Percentiles rank a stretch among this genome's conserved stretches.
These are phyloP conservation scores for Drosophila tani DNA, from an alignment of 1,140 invertebrate genomes.

Conservation along the genomic window DNA sequence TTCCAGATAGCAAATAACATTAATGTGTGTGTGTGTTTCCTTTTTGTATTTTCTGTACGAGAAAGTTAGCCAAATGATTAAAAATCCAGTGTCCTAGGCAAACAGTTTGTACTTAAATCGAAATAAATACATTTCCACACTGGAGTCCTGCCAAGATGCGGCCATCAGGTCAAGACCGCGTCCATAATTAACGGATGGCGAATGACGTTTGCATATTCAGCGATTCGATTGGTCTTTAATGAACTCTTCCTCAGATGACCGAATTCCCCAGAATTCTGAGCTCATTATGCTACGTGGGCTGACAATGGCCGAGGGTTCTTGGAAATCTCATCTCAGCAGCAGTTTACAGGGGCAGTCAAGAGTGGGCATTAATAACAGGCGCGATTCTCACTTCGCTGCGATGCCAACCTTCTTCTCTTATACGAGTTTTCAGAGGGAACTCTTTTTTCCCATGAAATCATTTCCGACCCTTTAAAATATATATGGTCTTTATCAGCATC, in stretches of 20 bases:
- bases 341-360: constrained; percentile 7
- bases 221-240: constrained; percentile 39
- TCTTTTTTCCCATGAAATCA: not conserved
- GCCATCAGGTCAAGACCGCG: not conserved
- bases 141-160: not conserved
- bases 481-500: no score
- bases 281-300: constrained; percentile 72
- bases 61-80: not conserved
- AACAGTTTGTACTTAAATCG: not conserved
- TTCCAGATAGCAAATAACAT: not conserved
- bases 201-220: constrained; percentile 63
- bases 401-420: not conserved
- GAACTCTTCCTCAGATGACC: constrained; percentile 39
- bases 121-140: not conserved
- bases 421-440: no score
- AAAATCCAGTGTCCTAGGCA: not conserved
- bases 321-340: constrained; percentile 41
- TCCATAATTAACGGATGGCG: constrained; percentile 63
- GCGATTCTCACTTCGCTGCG: not conserved
- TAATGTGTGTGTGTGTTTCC: not conserved
- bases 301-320: constrained; percentile 43
- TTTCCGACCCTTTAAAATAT: no score
- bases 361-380: constrained; percentile 22
- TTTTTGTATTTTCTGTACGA: not conserved
- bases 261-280: constrained; percentile 67